A percentile compares a stretch with the other conserved stretches of the same genome.
phyloP scores from a whole-genome alignment of 2,113 vertebrate species.

The Chaetura pelagica region DNA sequence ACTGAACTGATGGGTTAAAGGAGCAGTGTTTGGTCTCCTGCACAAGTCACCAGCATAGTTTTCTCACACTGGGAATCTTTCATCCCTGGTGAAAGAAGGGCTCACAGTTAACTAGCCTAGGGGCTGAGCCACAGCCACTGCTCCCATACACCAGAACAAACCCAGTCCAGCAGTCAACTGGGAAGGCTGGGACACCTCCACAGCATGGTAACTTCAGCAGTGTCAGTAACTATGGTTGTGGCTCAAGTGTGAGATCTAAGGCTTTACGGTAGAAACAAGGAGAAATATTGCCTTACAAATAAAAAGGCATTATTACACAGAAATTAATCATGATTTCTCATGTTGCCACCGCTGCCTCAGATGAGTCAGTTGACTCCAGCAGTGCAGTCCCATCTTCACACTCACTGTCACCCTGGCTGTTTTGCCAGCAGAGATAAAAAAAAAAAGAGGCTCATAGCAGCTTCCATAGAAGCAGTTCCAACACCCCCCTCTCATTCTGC shows the following conservation, averaged over 20 bases:
- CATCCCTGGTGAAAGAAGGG: background rate
- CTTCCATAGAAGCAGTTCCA: background rate
- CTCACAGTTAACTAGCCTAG: background rate
- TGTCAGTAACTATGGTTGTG: rapidly evolving
- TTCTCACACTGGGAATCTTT: background rate
- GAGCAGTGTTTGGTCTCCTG: background rate
- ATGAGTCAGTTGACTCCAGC: background rate
- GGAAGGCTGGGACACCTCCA: too few species aligned
- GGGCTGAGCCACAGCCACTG: background rate
- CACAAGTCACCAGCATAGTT: background rate
- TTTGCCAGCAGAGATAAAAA: background rate
- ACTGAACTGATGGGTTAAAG: rapidly evolving
- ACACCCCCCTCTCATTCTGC: background rate
- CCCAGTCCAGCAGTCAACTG: background rate
- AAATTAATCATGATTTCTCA: rapidly evolving
- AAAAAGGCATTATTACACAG: too few species aligned
- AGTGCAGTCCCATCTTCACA: background rate
- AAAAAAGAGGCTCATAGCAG: rapidly evolving
- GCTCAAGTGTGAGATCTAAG: rapidly evolving
- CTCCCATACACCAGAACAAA: rapidly evolving
- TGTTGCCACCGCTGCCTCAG: background rate
- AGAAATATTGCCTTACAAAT: background rate
- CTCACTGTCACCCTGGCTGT: rapidly evolving
- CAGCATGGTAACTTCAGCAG: rapidly evolving
- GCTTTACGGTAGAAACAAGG: background rate